Base-by-base conservation (phyloP, 1,140 invertebrate genomes). In the Halyomorpha halys region DNA sequence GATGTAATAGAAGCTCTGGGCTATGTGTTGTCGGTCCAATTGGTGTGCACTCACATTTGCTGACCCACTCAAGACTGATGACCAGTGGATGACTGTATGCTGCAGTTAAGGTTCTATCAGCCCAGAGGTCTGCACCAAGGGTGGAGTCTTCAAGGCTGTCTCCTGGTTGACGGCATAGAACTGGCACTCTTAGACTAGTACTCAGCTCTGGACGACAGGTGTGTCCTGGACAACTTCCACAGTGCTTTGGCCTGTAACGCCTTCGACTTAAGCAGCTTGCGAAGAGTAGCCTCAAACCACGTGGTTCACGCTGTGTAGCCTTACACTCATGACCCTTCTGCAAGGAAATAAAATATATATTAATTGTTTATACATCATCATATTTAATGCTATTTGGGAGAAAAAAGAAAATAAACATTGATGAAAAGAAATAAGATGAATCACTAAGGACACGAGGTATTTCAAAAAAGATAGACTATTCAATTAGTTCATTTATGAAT, bases 281-380 rank as follows among this genome's bases (percentile, higher is more conserved):
- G 64, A 83, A 78, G 1, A 76, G 75, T 13, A 86, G 75, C 45
- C 78, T 75, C 0, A 82, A 75, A 14, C 78, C 75, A 19, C 68
- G 66, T 18, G 75, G 73, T 21, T 77, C 70, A n/a, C 80, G 76
- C 64, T 81, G 76, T 3, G 83, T 83, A 13, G 82, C 82, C 59
- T 83, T 82, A 72, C 84, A 86, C 71, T 82, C 78, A 69, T 83
- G 81, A 3, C 80, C 78, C 67, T 79, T 81, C 83, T 85, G 75
- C 8, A 74, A 75, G 44, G 66, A 44, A 54, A 65, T n/a, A n/a
- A 23, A 39, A 11, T 13, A 39, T 39, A 39, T 30, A 13, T 39
- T 4, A 30, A 8, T 30, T 30, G 27, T 30, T 4, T 4, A 4
- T 8, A 30, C 3, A 30, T 30, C 8, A 30, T 30, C 27, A 3